Conservation (phyloP, 2,797 vertebrate species). For the Characodon lateralis region DNA sequence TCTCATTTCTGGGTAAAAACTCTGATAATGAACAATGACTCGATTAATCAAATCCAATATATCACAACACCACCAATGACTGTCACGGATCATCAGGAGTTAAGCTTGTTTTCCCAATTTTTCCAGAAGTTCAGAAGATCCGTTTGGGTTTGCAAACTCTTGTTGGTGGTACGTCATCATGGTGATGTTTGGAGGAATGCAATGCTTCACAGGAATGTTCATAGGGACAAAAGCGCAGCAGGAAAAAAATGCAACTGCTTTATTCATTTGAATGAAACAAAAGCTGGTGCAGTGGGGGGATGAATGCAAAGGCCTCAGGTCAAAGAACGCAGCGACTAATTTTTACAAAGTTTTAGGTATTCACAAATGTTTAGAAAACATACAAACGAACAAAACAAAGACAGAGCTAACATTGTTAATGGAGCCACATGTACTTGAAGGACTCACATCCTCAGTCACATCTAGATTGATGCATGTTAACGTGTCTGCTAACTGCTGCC, state of each 20-base stretch:
- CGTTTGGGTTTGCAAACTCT: not conserved
- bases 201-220: not conserved
- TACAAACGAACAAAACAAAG: not conserved
- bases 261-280: constrained; percentile 26
- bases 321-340: not conserved
- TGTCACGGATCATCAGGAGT: not conserved
- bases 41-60: not conserved
- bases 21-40: not conserved
- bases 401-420: not conserved
- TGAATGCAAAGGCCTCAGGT: not conserved
- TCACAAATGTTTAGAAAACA: not conserved
- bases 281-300: constrained; percentile 2
- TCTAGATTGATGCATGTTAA: not conserved
- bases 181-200: not conserved
- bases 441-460: not conserved
- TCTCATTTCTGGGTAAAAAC: not conserved
- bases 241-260: constrained; percentile 17
- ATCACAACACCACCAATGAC: not conserved
- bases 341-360: not conserved
- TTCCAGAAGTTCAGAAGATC: not conserved
- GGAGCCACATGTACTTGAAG: not conserved
- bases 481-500: constrained; percentile 7
- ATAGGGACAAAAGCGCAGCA: constrained; percentile 14
- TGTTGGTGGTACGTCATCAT: not conserved
- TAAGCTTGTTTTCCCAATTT: not conserved